Evolutionary conservation across 2,113 vertebrate species (phyloP).

Genomic region (Ivindomyrus marchei): DNA sequence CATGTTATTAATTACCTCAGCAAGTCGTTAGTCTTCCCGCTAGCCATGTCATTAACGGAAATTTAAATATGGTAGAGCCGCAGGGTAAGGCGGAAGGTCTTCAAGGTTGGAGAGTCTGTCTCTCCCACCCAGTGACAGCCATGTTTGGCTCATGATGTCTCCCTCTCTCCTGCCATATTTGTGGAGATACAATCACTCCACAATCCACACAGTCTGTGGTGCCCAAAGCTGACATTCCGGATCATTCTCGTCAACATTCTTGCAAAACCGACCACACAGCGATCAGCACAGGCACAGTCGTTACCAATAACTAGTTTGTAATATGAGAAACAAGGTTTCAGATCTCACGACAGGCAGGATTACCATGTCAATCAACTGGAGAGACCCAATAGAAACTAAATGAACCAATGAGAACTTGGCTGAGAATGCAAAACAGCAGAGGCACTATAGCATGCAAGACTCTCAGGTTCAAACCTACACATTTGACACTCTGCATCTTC

Average conservation of each 20-base stretch:
- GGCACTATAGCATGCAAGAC: not conserved
- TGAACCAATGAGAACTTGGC: not conserved
- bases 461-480: not conserved
- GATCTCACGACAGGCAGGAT: not conserved
- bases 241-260: not conserved
- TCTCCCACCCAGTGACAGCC: not conserved
- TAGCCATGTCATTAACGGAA: slow-evolving; percentile 11
- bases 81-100: not conserved
- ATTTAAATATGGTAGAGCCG: slow-evolving; percentile 17
- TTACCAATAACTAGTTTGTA: not conserved
- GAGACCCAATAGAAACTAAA: not conserved
- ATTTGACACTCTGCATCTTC: not conserved
- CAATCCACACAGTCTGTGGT: not conserved
- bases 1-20: slow-evolving; percentile 11
- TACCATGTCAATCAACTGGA: not conserved
- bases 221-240: not conserved
- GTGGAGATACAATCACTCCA: not conserved
- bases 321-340: not conserved
- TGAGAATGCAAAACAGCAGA: not conserved
- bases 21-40: slow-evolving; percentile 11
- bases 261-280: not conserved
- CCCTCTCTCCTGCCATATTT: not conserved
- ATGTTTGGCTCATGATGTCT: not conserved
- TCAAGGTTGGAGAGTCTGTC: not conserved
- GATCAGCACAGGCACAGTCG: not conserved